These are phyloP conservation scores for Apomyelois bistriatella DNA, from an alignment of 2,888 invertebrate species.

Conservation along the genomic window DNA sequence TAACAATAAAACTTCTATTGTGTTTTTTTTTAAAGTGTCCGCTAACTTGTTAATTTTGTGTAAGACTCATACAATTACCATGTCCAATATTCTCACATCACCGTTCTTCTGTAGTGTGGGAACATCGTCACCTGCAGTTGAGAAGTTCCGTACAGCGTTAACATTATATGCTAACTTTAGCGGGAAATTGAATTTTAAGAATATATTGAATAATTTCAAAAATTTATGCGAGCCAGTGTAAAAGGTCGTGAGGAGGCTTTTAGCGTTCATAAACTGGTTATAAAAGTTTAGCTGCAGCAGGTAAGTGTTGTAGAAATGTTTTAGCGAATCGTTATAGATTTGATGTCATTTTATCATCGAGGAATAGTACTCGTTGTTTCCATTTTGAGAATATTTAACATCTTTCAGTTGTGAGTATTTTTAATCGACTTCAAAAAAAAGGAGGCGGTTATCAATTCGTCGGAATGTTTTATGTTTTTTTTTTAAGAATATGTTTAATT, in stretches of 20 bases:
- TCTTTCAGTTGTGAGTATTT: too few relatives aligned
- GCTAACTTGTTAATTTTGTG: too few relatives aligned
- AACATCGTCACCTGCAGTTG: slow-evolving; percentile 69
- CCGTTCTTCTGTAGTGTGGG: slow-evolving; percentile 51
- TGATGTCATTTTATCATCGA: too few relatives aligned
- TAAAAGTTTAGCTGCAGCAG: not conserved
- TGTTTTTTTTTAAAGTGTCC: too few relatives aligned
- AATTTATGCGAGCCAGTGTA: slow-evolving; percentile 22
- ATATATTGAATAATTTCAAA: slow-evolving; percentile 45
- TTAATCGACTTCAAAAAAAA: too few relatives aligned
- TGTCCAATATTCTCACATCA: not conserved
- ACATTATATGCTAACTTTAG: slow-evolving; percentile 54
- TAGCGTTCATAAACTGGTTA: not conserved
- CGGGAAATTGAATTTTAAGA: slow-evolving; percentile 56
- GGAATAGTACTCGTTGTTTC: too few relatives aligned
- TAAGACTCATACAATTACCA: not conserved
- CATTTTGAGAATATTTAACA: too few relatives aligned
- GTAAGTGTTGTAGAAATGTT: not conserved
- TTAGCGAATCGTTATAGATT: too few relatives aligned
- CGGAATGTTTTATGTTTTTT: too few relatives aligned
- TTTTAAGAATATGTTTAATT: too few relatives aligned
- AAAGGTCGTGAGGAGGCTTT: slow-evolving; percentile 1
- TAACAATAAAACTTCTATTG: too few relatives aligned
- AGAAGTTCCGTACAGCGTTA: slow-evolving; percentile 50
- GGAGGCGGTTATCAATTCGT: too few relatives aligned